phyloP scores from a whole-genome alignment of 2,888 invertebrate genomes.

The Piscicola geometra region DNA sequence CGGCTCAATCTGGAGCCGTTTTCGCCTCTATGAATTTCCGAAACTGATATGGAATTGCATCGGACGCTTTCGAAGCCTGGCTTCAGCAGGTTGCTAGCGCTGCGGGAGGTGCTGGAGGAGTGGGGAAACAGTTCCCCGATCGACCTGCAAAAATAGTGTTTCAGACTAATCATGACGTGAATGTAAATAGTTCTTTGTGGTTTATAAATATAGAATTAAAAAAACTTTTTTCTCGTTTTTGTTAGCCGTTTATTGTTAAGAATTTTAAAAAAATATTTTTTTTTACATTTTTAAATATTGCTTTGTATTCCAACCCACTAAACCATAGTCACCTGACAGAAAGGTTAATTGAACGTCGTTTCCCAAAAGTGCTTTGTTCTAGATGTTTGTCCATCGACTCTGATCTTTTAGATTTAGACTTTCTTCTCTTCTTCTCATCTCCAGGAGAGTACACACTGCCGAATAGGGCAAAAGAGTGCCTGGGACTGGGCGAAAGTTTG shows the following conservation, averaged over 20 bases:
- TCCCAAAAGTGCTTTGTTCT: conserved; percentile 37
- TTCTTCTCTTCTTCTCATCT: conserved; percentile 34
- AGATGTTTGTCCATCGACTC: conserved; percentile 46
- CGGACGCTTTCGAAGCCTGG: conserved; percentile 37
- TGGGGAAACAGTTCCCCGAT: not conserved
- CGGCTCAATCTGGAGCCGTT: conserved; percentile 35
- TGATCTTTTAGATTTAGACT: conserved; percentile 40
- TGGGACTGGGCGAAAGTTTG: not conserved
- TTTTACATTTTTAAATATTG: too few relatives aligned
- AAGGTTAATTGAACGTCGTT: conserved; percentile 35
- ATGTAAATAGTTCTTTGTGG: too few relatives aligned
- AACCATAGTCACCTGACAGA: conserved; percentile 20
- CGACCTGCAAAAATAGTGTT: not conserved
- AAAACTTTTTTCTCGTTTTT: too few relatives aligned
- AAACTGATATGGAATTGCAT: conserved; percentile 50
- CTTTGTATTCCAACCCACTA: too few relatives aligned
- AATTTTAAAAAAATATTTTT: too few relatives aligned
- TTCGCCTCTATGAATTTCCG: conserved; percentile 19
- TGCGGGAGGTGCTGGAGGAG: not conserved
- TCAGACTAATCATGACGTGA: too few relatives aligned
- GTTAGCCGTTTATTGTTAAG: too few relatives aligned
- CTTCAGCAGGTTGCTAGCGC: not conserved
- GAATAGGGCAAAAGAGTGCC: conserved; percentile 26
- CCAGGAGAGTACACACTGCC: conserved; percentile 9
- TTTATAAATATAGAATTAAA: too few relatives aligned